These are phyloP conservation scores for Zaprionus gabonicus DNA, from an alignment of 1,140 invertebrate genomes.

Conservation along the genomic window DNA sequence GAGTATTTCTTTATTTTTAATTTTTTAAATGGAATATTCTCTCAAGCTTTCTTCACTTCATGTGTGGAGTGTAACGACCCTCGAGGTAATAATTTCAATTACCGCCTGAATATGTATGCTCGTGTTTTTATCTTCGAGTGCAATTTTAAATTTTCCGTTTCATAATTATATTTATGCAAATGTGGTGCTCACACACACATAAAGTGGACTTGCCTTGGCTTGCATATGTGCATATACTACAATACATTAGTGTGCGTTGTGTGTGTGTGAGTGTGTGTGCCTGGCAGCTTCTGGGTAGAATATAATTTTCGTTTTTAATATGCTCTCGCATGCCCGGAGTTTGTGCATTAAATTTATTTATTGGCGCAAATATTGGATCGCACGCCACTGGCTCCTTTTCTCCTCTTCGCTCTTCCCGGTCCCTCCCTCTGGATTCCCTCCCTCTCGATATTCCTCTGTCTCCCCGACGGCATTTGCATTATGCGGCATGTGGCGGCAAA, in stretches of 20 bases:
- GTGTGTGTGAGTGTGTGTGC: conserved; percentile 28
- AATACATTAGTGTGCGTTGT: conserved; percentile 1
- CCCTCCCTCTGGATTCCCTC: not conserved
- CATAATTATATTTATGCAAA: conserved; percentile 83
- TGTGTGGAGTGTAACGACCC: conserved; percentile 28
- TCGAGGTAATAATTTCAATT: conserved; percentile 63
- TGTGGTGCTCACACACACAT: conserved; percentile 37
- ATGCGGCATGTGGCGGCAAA: conserved; percentile 12
- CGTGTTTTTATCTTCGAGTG: conserved; percentile 48
- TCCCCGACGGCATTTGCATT: conserved; percentile 66
- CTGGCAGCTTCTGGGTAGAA: conserved; percentile 66
- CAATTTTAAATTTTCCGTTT: conserved; percentile 74
- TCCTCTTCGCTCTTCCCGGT: conserved; percentile 2
- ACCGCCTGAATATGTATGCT: conserved; percentile 37
- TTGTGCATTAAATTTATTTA: conserved; percentile 83
- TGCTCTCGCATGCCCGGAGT: conserved; percentile 77
- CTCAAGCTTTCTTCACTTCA: conserved; percentile 11
- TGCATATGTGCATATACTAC: conserved; percentile 46
- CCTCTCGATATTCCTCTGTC: not conserved
- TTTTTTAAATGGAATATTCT: not conserved
- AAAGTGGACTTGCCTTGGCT: conserved; percentile 27
- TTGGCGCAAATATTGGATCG: conserved; percentile 82
- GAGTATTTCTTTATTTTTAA: not conserved
- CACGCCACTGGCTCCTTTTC: conserved; percentile 57
- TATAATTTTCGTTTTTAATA: conserved; percentile 84